Percentiles rank a stretch among this genome's conserved stretches.
phyloP scores from a whole-genome alignment of 2,888 invertebrate genomes.

The Heliconius ethilla region DNA sequence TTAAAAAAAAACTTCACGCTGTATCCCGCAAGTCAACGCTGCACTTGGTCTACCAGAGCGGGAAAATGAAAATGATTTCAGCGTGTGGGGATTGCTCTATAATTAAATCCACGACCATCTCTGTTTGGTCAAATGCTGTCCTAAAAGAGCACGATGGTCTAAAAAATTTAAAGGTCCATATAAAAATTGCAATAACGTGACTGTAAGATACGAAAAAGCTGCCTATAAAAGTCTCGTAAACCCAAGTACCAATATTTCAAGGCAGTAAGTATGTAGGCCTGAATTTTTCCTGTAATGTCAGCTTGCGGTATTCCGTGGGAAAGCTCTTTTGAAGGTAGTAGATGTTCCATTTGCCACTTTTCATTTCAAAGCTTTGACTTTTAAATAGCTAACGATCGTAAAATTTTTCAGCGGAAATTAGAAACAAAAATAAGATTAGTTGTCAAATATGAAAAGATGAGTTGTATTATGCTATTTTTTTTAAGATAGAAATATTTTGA shows the following conservation, averaged over 20 bases:
- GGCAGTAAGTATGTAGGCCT: not conserved
- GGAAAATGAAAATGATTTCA: too few species aligned
- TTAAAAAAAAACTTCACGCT: too few species aligned
- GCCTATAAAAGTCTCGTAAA: not conserved
- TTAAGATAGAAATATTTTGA: too few species aligned
- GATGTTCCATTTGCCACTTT: constrained; percentile 19
- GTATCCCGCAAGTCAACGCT: too few species aligned
- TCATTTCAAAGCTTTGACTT: constrained; percentile 14
- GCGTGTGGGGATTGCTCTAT: too few species aligned
- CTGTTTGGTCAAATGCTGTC: too few species aligned
- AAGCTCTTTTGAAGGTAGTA: constrained; percentile 10
- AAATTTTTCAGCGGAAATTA: constrained; percentile 7
- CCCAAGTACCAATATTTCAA: constrained; percentile 3
- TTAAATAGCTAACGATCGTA: not conserved
- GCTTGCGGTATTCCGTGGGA: constrained; percentile 3
- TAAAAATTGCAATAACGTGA: not conserved
- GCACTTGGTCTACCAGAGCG: too few species aligned
- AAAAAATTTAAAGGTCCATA: not conserved
- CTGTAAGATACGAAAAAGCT: not conserved
- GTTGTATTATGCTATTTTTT: too few species aligned
- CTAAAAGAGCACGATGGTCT: not conserved
- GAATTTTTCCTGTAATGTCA: constrained; percentile 11
- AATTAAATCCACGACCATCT: too few species aligned
- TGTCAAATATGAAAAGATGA: not conserved
- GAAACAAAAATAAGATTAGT: not conserved